These are phyloP conservation scores for Chrysina gloriosa DNA, from an alignment of 2,888 invertebrate species.

Conservation along the genomic window DNA sequence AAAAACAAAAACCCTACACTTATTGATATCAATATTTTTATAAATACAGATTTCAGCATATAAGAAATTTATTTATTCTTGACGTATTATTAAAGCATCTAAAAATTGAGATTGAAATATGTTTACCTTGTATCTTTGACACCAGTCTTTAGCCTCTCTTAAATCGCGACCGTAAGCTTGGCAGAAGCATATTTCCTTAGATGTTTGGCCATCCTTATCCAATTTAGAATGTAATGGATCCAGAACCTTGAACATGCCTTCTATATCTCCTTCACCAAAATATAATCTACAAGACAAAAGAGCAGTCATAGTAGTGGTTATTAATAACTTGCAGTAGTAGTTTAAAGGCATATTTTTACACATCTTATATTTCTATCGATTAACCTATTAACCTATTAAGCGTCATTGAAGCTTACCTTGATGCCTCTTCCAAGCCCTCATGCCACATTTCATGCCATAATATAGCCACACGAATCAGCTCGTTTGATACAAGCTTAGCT, in stretches of 20 bases:
- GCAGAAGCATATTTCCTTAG: slow-evolving; percentile 97
- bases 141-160: slow-evolving; percentile 95
- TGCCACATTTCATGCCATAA: slow-evolving; percentile 99
- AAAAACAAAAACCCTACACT: too few relatives aligned
- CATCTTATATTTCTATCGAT: too few relatives aligned
- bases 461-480: slow-evolving; percentile 96
- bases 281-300: slow-evolving; percentile 78
- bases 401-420: slow-evolving; percentile 64
- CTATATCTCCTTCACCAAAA: slow-evolving; percentile 95
- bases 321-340: too few relatives aligned
- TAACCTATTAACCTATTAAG: too few relatives aligned
- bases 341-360: too few relatives aligned
- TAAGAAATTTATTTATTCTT: too few relatives aligned
- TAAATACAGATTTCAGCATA: too few relatives aligned
- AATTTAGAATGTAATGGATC: slow-evolving; percentile 96
- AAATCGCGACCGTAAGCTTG: slow-evolving; percentile 96
- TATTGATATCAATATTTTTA: too few relatives aligned
- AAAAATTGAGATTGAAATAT: slow-evolving; percentile 2
- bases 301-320: too few relatives aligned
- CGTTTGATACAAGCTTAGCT: slow-evolving; percentile 96
- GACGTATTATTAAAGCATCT: neutral
- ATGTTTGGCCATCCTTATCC: slow-evolving; percentile 92
- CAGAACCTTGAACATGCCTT: slow-evolving; percentile 95
- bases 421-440: slow-evolving; percentile 96
- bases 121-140: slow-evolving; percentile 82